Conservation (phyloP, 2,113 vertebrate genomes). For the Myotis yumanensis region DNA sequence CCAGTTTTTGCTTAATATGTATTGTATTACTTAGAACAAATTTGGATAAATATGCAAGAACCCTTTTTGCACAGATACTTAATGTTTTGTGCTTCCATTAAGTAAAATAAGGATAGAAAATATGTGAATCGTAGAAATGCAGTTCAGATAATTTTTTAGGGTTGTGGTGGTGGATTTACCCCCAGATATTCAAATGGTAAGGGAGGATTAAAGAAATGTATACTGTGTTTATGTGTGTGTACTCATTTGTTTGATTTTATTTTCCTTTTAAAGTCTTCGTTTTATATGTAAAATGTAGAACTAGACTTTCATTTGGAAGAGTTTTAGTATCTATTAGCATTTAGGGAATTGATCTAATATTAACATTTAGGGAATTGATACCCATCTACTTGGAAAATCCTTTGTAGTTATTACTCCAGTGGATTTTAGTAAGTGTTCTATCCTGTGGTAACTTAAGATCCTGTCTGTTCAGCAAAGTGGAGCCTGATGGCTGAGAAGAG, state of each 20-base stretch:
- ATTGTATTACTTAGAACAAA: conserved; percentile 61
- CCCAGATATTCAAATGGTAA: not conserved
- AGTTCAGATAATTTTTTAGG: conserved; percentile 27
- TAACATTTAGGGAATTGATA: conserved; percentile 18
- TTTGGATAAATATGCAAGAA: conserved; percentile 56
- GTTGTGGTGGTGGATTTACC: conserved; percentile 31
- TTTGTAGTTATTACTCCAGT: conserved; percentile 16
- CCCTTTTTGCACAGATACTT: conserved; percentile 40
- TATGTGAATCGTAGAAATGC: conserved; percentile 20
- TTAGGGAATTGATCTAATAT: conserved; percentile 18
- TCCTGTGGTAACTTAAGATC: conserved; percentile 20
- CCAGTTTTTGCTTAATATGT: conserved; percentile 47
- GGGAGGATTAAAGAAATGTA: conserved; percentile 62
- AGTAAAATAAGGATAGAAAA: conserved; percentile 47
- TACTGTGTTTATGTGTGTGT: conserved; percentile 18
- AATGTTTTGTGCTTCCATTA: conserved; percentile 59
- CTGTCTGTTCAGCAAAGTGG: not conserved
- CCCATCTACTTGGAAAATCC: not conserved
- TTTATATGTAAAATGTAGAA: conserved; percentile 37
- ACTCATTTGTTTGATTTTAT: conserved; percentile 41
- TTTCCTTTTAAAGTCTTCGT: not conserved
- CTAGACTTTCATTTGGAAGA: not conserved
- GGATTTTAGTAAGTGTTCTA: not conserved
- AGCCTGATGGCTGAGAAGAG: not conserved
- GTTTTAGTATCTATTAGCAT: not conserved